Evolutionary conservation across 2,888 invertebrate species (phyloP).

Genomic region (Heterodera filipjevi): DNA sequence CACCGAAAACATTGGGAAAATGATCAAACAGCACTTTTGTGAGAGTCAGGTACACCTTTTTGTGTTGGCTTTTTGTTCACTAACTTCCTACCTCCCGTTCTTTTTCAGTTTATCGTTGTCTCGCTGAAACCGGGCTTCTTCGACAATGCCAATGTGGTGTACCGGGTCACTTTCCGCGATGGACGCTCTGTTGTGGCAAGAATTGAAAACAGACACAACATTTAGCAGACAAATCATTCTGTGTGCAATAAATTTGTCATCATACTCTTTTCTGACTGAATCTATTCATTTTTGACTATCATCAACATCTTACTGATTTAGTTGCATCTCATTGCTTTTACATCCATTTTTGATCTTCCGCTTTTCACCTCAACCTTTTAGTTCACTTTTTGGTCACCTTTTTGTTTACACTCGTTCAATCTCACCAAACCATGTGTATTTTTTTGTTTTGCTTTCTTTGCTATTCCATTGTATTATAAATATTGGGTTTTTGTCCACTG

Average conservation of each 20-base stretch:
- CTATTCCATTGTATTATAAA: neutral
- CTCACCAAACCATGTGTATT: neutral
- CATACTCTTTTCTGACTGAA: neutral
- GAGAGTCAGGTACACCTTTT: constrained; percentile 76
- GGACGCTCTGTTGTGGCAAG: constrained; percentile 84
- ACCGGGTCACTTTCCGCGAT: constrained; percentile 89
- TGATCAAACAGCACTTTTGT: constrained; percentile 87
- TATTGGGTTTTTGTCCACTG: too few relatives aligned
- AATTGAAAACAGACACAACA: constrained; percentile 33
- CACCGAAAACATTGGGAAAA: constrained; percentile 95
- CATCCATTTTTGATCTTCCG: neutral
- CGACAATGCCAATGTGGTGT: constrained; percentile 95
- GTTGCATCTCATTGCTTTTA: neutral
- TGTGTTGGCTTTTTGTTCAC: neutral
- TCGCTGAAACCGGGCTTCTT: constrained; percentile 99
- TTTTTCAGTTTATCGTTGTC: constrained; percentile 85
- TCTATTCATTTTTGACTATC: neutral
- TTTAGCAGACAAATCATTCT: neutral
- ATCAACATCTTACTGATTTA: too few relatives aligned
- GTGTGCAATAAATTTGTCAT: neutral
- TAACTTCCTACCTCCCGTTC: neutral
- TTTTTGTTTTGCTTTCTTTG: neutral
- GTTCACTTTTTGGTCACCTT: neutral
- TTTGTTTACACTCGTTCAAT: neutral
- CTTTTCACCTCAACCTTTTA: neutral